A percentile compares a stretch with the other conserved stretches of the same genome.
Conservation (phyloP, 2,113 vertebrate genomes). For the Lepus europaeus region DNA sequence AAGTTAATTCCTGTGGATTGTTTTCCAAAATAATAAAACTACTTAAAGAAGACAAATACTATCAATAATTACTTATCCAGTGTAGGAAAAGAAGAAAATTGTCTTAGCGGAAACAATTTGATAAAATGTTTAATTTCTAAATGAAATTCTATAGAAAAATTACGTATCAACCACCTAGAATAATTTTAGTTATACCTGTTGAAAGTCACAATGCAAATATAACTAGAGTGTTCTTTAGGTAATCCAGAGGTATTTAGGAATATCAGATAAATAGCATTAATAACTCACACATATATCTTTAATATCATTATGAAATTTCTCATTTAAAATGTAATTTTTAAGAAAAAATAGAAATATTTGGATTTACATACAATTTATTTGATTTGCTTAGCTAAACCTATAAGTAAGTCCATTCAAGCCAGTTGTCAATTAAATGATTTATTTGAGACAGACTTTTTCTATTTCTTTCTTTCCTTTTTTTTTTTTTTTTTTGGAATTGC, state of each 20-base stretch:
- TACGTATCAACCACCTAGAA: not conserved
- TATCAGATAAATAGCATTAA: not conserved
- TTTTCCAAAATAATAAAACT: constrained; percentile 41
- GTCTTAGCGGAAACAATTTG: not conserved
- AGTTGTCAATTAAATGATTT: constrained; percentile 13
- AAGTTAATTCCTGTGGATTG: constrained; percentile 13
- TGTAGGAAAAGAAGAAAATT: not conserved
- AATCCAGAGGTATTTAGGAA: not conserved
- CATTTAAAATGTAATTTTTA: constrained; percentile 47
- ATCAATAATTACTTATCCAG: not conserved
- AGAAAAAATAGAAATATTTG: constrained; percentile 22
- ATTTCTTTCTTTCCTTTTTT: too few relatives aligned
- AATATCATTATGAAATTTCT: not conserved
- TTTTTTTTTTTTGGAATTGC: not conserved
- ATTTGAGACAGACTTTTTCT: too few relatives aligned
- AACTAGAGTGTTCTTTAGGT: not conserved
- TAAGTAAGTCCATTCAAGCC: constrained; percentile 46
- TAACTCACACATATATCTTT: constrained; percentile 42
- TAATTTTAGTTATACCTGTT: constrained; percentile 34
- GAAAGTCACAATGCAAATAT: not conserved
- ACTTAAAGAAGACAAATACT: constrained; percentile 19
- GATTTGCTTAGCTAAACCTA: constrained; percentile 34
- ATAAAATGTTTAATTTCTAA: constrained; percentile 62
- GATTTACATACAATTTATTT: not conserved
- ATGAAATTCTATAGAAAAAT: not conserved